These are phyloP conservation scores for Drosophila baimaii DNA, from an alignment of 1,140 invertebrate species.

Conservation along the genomic window DNA sequence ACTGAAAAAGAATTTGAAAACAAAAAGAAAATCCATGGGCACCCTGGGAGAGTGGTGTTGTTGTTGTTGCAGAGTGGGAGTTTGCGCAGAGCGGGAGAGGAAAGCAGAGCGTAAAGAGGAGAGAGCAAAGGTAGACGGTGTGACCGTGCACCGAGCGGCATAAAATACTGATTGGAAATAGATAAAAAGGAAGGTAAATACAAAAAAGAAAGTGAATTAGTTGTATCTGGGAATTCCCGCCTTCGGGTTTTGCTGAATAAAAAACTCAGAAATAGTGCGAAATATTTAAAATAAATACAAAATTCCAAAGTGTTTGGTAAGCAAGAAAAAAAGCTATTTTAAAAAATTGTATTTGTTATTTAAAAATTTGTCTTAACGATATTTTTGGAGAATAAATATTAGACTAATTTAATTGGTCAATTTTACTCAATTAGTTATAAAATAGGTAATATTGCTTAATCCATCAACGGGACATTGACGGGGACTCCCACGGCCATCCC, in stretches of 20 bases:
- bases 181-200: background rate
- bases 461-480: too few relatives aligned
- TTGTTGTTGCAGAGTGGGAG: slow-evolving; percentile 37
- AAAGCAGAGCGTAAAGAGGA: slow-evolving; percentile 24
- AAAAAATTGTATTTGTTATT: too few relatives aligned
- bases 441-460: too few relatives aligned
- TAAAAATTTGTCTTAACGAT: too few relatives aligned
- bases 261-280: too few relatives aligned
- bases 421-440: too few relatives aligned
- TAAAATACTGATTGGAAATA: slow-evolving; percentile 7
- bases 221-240: background rate
- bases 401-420: too few relatives aligned
- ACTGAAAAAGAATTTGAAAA: slow-evolving; percentile 50
- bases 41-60: slow-evolving; percentile 9
- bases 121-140: slow-evolving; percentile 7
- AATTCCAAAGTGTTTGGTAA: too few relatives aligned
- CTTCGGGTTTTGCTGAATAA: background rate
- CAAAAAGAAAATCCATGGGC: slow-evolving; percentile 36
- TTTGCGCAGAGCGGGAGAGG: slow-evolving; percentile 32
- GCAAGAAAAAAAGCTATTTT: too few relatives aligned
- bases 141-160: slow-evolving; percentile 5
- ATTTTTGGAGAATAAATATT: too few relatives aligned
- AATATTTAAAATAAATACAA: too few relatives aligned
- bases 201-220: background rate
- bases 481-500: background rate